phyloP scores from a whole-genome alignment of 2,797 vertebrate species.

The Coendou prehensilis region DNA sequence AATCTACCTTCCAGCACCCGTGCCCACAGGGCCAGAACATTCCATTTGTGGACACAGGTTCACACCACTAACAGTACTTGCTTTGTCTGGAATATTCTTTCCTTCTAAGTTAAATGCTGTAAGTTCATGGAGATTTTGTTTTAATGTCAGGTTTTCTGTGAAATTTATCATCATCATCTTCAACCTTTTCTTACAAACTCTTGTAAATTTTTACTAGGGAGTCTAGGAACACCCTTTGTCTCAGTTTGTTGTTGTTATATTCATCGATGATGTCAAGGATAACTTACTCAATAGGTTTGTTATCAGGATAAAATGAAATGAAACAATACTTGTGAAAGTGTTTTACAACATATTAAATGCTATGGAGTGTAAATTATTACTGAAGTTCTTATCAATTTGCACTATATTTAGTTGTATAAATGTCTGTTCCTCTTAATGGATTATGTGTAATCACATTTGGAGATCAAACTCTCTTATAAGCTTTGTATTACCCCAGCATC shows the following conservation, averaged over 20 bases:
- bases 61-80: neutral
- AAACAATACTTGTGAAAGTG: constrained; percentile 28
- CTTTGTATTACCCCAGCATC: neutral
- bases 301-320: constrained; percentile 50
- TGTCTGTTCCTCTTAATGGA: neutral
- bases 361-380: neutral
- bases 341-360: neutral
- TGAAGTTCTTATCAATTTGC: neutral
- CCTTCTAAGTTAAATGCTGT: neutral
- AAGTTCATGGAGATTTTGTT: constrained; percentile 30
- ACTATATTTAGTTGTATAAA: constrained; percentile 12
- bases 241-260: neutral
- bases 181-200: neutral
- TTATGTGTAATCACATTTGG: neutral
- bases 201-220: neutral
- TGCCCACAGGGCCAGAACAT: neutral
- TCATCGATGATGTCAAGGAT: neutral
- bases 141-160: neutral
- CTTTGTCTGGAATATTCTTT: constrained; percentile 14
- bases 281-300: constrained; percentile 28
- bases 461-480: neutral
- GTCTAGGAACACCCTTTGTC: neutral
- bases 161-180: neutral
- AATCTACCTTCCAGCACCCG: neutral
- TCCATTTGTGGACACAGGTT: neutral